phyloP scores from a whole-genome alignment of 2,113 vertebrate species.

The Brevimyrus niger region DNA sequence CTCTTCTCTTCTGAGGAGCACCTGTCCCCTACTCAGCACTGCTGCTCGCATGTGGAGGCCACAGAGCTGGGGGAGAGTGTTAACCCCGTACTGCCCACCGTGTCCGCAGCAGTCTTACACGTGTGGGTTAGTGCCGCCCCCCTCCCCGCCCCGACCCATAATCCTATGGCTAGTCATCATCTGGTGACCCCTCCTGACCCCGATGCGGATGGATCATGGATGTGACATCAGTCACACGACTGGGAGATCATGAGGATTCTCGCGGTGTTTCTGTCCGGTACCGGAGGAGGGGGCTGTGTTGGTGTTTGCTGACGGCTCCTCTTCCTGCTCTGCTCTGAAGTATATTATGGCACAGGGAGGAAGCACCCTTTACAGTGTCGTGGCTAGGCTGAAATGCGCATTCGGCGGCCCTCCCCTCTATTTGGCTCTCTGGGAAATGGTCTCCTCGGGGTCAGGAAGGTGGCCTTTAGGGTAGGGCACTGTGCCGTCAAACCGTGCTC shows the following conservation, averaged over 20 bases:
- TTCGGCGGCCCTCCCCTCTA: slow-evolving; percentile 59
- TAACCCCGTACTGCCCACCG: neutral
- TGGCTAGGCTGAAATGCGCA: neutral
- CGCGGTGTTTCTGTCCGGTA: slow-evolving; percentile 29
- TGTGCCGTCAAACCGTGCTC: slow-evolving; percentile 80
- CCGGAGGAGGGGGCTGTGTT: neutral
- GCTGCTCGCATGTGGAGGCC: neutral
- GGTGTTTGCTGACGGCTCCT: neutral
- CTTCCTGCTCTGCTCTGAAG: neutral
- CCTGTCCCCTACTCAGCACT: neutral
- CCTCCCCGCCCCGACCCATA: neutral
- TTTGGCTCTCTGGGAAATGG: slow-evolving; percentile 22
- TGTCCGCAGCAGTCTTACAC: neutral
- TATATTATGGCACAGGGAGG: slow-evolving; percentile 1
- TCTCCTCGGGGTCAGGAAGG: neutral
- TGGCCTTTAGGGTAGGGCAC: neutral
- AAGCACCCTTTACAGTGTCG: neutral
- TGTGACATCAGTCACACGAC: neutral
- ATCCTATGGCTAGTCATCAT: slow-evolving; percentile 25
- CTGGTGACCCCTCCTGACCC: neutral
- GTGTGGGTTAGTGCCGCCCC: neutral
- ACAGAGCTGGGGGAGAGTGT: neutral
- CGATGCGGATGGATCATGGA: neutral
- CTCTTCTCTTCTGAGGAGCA: neutral
- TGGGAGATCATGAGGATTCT: neutral